phyloP scores from a whole-genome alignment of 2,888 invertebrate species.

The Stenolophus ochropezus region DNA sequence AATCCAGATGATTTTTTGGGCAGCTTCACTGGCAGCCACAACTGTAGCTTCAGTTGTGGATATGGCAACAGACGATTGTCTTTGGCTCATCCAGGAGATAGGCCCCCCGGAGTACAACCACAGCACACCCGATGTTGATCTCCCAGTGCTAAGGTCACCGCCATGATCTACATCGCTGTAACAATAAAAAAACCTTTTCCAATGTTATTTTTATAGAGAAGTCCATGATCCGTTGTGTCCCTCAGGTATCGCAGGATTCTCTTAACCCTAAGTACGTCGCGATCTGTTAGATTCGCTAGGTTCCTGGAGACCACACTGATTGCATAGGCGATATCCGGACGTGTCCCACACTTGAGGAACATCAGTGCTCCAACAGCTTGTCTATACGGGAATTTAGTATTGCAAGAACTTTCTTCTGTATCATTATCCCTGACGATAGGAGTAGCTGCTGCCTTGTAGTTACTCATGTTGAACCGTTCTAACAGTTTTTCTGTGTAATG shows the following conservation, averaged over 20 bases:
- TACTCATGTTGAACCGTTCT: too few species aligned
- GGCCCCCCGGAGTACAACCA: neutral
- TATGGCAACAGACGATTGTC: neutral
- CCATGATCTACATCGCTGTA: too few species aligned
- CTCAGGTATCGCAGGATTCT: conserved; percentile 63
- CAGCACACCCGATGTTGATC: too few species aligned
- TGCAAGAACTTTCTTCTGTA: neutral
- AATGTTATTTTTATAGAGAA: too few species aligned
- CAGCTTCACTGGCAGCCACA: conserved; percentile 65
- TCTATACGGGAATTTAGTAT: neutral
- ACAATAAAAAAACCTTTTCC: too few species aligned
- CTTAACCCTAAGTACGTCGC: conserved; percentile 21
- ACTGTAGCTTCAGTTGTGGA: conserved; percentile 65
- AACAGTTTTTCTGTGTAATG: too few species aligned
- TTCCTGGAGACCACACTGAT: conserved; percentile 6
- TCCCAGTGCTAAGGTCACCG: too few species aligned
- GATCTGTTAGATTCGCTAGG: neutral
- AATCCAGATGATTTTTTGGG: conserved; percentile 67
- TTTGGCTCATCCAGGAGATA: neutral
- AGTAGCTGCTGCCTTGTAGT: neutral
- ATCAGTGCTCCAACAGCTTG: conserved; percentile 46
- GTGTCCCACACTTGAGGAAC: conserved; percentile 8
- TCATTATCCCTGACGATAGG: conserved; percentile 42
- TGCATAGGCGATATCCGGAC: conserved; percentile 47
- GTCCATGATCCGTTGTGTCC: too few species aligned